Evolutionary conservation across 2,113 vertebrate genomes (phyloP).

Genomic region (Gopherus flavomarginatus): DNA sequence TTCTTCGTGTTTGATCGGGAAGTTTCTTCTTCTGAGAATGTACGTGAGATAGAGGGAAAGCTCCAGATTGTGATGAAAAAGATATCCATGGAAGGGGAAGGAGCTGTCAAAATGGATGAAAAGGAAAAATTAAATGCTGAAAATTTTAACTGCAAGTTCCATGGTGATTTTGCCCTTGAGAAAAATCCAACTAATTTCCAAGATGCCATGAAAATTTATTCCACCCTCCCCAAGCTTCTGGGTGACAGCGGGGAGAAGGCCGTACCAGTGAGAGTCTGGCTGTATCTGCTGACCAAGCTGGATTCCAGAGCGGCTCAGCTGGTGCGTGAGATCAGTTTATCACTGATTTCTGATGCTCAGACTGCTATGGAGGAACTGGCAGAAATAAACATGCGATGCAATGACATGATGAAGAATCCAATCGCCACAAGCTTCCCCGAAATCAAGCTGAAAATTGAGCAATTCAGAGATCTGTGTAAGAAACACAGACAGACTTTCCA

Average conservation of each 20-base stretch:
- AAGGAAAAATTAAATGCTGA: background rate
- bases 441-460: conserved; percentile 27
- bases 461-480: background rate
- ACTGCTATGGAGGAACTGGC: conserved; percentile 20
- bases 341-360: background rate
- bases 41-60: background rate
- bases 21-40: background rate
- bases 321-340: conserved; percentile 15
- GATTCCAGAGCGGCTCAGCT: conserved; percentile 46
- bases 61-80: background rate
- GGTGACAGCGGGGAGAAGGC: background rate
- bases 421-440: conserved; percentile 27
- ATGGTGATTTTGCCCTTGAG: conserved; percentile 60
- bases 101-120: background rate
- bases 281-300: conserved; percentile 58
- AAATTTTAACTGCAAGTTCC: conserved; percentile 65
- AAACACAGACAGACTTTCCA: no score
- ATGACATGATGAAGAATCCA: conserved; percentile 21
- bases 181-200: conserved; percentile 41
- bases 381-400: conserved; percentile 38
- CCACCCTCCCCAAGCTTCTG: conserved; percentile 49
- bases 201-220: conserved; percentile 64
- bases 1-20: background rate
- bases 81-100: conserved; percentile 2
- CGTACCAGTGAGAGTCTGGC: conserved; percentile 71